Evolutionary conservation across 2,797 vertebrate genomes (phyloP).

Genomic region (Hybognathus amarus): DNA sequence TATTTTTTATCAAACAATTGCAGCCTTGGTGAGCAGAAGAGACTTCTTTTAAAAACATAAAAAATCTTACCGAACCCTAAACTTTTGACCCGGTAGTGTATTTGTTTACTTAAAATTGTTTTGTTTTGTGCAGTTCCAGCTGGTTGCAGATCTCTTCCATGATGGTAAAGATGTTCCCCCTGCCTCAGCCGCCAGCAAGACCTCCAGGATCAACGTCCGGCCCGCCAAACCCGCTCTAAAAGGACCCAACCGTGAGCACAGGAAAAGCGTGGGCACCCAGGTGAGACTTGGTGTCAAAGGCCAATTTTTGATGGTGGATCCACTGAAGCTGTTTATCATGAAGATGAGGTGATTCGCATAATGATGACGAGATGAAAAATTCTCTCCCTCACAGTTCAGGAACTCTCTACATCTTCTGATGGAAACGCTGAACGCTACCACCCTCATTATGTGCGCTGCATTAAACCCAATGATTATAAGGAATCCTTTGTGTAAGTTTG

Average conservation of each 20-base stretch:
- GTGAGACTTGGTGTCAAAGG: slow-evolving; percentile 66
- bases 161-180: slow-evolving; percentile 75
- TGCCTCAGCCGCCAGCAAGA: slow-evolving; percentile 49
- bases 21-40: no score
- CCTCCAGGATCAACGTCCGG: slow-evolving; percentile 82
- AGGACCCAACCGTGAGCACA: slow-evolving; percentile 88
- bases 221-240: slow-evolving; percentile 79
- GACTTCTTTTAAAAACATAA: no score
- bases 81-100: no score
- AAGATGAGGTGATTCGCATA: background rate
- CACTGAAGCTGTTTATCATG: background rate
- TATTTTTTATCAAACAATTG: no score
- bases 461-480: slow-evolving; percentile 94
- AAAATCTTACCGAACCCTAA: no score
- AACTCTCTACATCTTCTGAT: slow-evolving; percentile 91
- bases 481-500: slow-evolving; percentile 89
- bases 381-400: slow-evolving; percentile 83
- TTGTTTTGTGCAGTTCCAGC: slow-evolving; percentile 79
- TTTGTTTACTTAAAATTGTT: background rate
- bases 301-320: background rate
- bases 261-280: slow-evolving; percentile 93
- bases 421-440: slow-evolving; percentile 95
- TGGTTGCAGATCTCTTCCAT: slow-evolving; percentile 90
- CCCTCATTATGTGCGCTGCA: slow-evolving; percentile 95
- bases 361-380: background rate